Conservation (phyloP, 1,140 invertebrate genomes). For the Anastrepha obliqua region DNA sequence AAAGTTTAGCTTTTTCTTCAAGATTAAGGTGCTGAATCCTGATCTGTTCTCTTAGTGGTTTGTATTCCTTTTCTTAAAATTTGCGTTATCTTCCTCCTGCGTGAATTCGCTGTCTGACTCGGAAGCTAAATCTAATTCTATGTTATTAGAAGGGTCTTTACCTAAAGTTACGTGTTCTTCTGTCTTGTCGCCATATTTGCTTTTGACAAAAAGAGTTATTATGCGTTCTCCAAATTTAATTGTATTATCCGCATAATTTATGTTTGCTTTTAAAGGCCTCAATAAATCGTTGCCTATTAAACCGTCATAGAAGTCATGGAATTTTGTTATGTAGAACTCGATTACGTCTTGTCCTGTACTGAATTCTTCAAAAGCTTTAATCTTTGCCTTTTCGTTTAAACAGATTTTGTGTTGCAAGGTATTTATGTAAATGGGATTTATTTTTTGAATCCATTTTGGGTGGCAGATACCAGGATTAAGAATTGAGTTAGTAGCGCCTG, state of each 20-base stretch:
- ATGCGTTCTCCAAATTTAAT: neutral
- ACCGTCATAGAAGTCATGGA: conserved; percentile 14
- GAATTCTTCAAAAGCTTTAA: conserved; percentile 34
- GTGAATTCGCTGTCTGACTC: neutral
- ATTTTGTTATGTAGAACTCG: conserved; percentile 52
- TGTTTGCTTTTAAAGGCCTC: neutral
- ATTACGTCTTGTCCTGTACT: neutral
- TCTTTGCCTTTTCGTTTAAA: conserved; percentile 6
- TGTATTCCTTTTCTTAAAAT: neutral
- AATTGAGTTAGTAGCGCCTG: conserved; percentile 30
- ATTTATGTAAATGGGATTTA: conserved; percentile 12
- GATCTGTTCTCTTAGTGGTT: too few relatives aligned
- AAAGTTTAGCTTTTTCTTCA: conserved; percentile 8
- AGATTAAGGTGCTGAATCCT: too few relatives aligned
- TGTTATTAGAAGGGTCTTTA: neutral
- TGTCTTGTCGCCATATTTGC: neutral
- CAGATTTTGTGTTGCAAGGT: conserved; percentile 28
- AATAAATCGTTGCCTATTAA: conserved; percentile 25
- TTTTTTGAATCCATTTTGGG: neutral
- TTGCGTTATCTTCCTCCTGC: neutral
- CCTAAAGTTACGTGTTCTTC: neutral
- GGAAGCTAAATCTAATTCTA: neutral
- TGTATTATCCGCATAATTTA: neutral
- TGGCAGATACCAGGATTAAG: conserved; percentile 21
- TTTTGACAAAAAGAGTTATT: neutral